phyloP scores from a whole-genome alignment of 2,113 vertebrate genomes.

The Larimichthys polyactis region DNA sequence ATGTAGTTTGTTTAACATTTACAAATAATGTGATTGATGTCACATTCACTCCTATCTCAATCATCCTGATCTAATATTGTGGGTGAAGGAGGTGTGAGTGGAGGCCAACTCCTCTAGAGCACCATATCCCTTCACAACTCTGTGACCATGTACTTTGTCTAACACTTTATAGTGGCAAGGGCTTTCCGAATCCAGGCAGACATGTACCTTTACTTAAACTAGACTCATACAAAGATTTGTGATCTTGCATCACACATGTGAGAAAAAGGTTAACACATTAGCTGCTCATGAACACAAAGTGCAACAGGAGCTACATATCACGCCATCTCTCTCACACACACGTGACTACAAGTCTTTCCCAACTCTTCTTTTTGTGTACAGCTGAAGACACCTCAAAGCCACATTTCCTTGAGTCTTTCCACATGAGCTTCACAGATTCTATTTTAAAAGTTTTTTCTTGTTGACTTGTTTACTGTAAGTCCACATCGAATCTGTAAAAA shows the following conservation, averaged over 20 bases:
- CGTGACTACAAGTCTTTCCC: not conserved
- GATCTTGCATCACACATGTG: not conserved
- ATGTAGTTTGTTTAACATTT: no score
- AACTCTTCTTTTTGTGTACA: not conserved
- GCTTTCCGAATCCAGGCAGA: slow-evolving; percentile 8
- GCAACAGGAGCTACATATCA: not conserved
- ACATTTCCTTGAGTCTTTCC: not conserved
- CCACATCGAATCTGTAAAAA: not conserved
- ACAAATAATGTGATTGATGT: not conserved
- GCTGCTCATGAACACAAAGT: not conserved
- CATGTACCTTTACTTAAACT: not conserved
- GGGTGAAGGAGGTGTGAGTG: not conserved
- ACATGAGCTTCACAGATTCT: not conserved
- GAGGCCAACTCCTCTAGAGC: not conserved
- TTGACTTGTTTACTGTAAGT: not conserved
- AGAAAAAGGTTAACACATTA: not conserved
- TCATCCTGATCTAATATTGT: not conserved
- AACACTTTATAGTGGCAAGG: not conserved
- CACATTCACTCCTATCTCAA: not conserved
- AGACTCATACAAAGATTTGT: slow-evolving; percentile 6
- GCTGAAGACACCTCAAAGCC: no score
- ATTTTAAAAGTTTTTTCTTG: not conserved
- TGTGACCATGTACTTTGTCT: not conserved
- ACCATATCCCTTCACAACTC: not conserved
- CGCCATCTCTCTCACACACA: not conserved